Evolutionary conservation across 2,797 vertebrate genomes (phyloP), one percentile per base, ranked within the genome.

Genomic region (Paguma larvata): DNA sequence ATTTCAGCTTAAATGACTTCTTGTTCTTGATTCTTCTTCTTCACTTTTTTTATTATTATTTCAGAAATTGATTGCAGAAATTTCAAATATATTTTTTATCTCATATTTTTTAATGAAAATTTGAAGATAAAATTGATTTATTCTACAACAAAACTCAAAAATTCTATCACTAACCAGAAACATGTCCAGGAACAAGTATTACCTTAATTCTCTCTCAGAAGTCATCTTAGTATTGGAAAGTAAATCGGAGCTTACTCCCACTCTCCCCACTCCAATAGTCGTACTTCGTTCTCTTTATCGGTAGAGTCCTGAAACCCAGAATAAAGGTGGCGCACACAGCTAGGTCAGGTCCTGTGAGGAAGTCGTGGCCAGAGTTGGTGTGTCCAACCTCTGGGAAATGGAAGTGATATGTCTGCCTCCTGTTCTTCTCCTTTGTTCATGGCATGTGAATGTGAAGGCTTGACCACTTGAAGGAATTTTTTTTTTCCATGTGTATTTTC

Each of bases 1-100:
- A 88, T 96, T 94, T 96, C 89, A 86, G 56, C 96, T 97, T 94
- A 59, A 89, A 79, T 95, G 38, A 87, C 97, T 92, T 96, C 73
- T 96, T 97, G 91, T 87, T 96, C 85, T n/a, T 90, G 32, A 85
- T 80, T 84, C 53, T 91, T 93, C 51, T 38, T 38, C 38, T 38
- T 38, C 2, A n/a, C 10, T 86, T 62, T 85, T 51, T 85, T 91
- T 94, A 67, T 38, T 38, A 38, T 82, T 93, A 93, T 94, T 94
- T 93, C 86, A 95, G 27, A 89, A 82, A 93, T 48, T 72, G 83
- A 95, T 80, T 84, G 25, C 75, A 34, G 38, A 38, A 95, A 89
- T 96, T 95, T 94, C 44, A 88, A 94, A 96, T 73, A 80, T 53
- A 38, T 85, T 96, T 93, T 88, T 75, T 27, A 70, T 65, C 59